Conservation (phyloP, 1,140 invertebrate species). For the Argopecten irradians region DNA sequence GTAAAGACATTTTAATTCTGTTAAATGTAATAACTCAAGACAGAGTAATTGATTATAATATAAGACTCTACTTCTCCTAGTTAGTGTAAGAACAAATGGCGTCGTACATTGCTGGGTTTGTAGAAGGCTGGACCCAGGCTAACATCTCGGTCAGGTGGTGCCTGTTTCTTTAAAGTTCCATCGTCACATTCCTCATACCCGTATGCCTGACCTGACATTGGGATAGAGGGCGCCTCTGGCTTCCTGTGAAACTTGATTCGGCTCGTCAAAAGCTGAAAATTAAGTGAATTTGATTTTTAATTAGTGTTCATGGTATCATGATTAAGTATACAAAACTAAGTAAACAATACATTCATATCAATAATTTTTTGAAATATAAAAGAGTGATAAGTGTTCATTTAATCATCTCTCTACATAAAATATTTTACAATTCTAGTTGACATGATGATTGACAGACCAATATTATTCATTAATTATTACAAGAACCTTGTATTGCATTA, state of each 20-base stretch:
- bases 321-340: neutral
- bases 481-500: too few relatives aligned
- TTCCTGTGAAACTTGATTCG: conserved; percentile 74
- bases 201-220: conserved; percentile 74
- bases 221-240: conserved; percentile 76
- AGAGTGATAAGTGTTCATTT: too few relatives aligned
- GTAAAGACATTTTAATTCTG: too few relatives aligned
- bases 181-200: conserved; percentile 77
- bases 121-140: conserved; percentile 76
- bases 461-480: too few relatives aligned
- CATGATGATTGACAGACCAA: too few relatives aligned
- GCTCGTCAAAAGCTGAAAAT: conserved; percentile 66
- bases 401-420: too few relatives aligned
- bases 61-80: too few relatives aligned
- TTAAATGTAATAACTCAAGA: too few relatives aligned
- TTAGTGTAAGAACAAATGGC: neutral
- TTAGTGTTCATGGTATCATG: neutral
- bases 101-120: conserved; percentile 62
- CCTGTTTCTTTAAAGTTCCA: conserved; percentile 74
- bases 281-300: conserved; percentile 16
- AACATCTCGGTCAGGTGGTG: conserved; percentile 71
- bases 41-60: too few relatives aligned
- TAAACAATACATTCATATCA: neutral
- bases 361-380: neutral
- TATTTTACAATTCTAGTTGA: too few relatives aligned